Conservation (phyloP, 1,140 invertebrate genomes). For the Drosophila tropicalis region DNA sequence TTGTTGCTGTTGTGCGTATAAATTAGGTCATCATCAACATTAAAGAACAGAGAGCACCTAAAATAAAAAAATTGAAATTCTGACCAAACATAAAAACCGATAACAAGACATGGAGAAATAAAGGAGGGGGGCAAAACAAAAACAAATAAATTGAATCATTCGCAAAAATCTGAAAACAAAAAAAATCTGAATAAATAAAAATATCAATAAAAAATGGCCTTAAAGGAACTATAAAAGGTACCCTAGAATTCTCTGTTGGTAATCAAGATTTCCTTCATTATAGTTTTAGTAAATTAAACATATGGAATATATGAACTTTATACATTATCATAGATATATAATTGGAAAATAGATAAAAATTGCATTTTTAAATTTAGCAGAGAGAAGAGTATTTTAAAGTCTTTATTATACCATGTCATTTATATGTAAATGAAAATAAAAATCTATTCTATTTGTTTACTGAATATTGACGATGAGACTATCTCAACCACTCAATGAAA, state of each 20-base stretch:
- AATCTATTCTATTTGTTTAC: background rate
- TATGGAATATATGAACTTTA: too few relatives aligned
- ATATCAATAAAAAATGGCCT: too few relatives aligned
- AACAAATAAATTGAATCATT: background rate
- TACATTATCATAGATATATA: too few relatives aligned
- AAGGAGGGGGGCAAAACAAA: too few relatives aligned
- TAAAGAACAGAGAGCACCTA: slow-evolving; percentile 6
- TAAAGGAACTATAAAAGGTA: too few relatives aligned
- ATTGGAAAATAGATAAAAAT: too few relatives aligned
- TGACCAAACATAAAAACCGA: slow-evolving; percentile 37
- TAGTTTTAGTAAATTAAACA: too few relatives aligned
- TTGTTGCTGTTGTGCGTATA: slow-evolving; percentile 7
- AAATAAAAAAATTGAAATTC: slow-evolving; percentile 35
- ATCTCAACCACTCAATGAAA: slow-evolving; percentile 19
- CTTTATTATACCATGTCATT: background rate
- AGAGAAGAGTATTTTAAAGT: background rate
- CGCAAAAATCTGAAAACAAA: too few relatives aligned
- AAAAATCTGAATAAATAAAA: too few relatives aligned
- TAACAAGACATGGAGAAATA: slow-evolving; percentile 25
- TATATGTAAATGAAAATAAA: background rate
- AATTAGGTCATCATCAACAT: slow-evolving; percentile 69
- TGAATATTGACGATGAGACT: slow-evolving; percentile 10
- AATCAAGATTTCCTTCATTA: too few relatives aligned
- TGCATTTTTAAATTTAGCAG: too few relatives aligned
- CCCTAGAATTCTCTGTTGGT: too few relatives aligned